Evolutionary conservation across 2,888 invertebrate species (phyloP).

Genomic region (Carpatolechia fugitivella): DNA sequence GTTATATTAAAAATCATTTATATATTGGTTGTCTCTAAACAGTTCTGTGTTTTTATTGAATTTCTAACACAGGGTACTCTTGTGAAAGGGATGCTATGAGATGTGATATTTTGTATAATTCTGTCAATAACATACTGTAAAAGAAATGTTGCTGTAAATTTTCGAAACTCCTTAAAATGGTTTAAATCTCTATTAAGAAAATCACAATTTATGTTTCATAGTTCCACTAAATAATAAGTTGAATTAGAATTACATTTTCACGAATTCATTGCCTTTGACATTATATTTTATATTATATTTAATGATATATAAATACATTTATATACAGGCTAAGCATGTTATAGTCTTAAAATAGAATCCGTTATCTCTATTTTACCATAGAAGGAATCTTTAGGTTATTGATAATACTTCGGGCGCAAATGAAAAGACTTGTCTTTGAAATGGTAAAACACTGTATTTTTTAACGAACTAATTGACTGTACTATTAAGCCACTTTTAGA

Average conservation of each 20-base stretch:
- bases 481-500: too few species aligned
- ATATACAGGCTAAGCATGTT: conserved; percentile 2
- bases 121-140: too few species aligned
- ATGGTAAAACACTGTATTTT: too few species aligned
- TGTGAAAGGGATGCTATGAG: too few species aligned
- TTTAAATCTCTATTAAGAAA: background rate
- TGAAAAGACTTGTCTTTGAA: background rate
- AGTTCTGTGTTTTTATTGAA: too few species aligned
- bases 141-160: too few species aligned
- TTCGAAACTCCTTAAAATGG: too few species aligned
- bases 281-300: conserved; percentile 7
- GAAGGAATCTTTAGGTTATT: background rate
- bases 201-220: background rate
- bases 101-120: too few species aligned
- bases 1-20: too few species aligned
- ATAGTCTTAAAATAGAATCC: background rate
- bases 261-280: conserved; percentile 2
- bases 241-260: background rate
- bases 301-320: background rate
- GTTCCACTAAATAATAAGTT: background rate
- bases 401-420: background rate
- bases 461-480: too few species aligned
- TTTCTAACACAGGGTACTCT: too few species aligned
- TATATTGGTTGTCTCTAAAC: too few species aligned
- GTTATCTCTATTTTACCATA: background rate